These are phyloP conservation scores for Lagenorhynchus albirostris DNA, from an alignment of 2,113 vertebrate species.

Conservation along the genomic window DNA sequence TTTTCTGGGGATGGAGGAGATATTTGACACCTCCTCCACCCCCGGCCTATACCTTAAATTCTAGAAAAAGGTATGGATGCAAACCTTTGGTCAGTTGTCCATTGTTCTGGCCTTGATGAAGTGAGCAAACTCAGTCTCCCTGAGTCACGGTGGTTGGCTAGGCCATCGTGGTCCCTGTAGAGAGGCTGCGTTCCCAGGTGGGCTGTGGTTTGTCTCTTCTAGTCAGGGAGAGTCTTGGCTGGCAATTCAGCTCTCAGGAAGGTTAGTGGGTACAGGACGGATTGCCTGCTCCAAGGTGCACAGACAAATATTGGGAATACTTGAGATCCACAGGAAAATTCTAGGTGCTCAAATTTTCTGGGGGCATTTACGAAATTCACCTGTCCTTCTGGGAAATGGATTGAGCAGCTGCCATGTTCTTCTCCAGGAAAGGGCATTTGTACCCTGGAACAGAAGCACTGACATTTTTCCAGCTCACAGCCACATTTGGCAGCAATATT, in stretches of 20 bases:
- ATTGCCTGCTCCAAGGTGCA: rapidly evolving
- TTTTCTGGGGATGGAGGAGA: no score
- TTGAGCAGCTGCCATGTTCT: slow-evolving; percentile 5
- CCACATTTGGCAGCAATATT: slow-evolving; percentile 67
- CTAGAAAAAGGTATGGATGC: background rate
- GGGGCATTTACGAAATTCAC: background rate
- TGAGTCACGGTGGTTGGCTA: no score
- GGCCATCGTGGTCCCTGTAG: background rate
- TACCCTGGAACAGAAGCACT: background rate
- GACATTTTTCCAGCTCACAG: slow-evolving; percentile 48
- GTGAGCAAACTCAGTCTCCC: background rate
- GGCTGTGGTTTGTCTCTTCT: background rate
- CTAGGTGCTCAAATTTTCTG: background rate
- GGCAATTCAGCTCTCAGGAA: background rate
- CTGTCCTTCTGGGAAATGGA: background rate
- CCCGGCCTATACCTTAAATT: background rate
- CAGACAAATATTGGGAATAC: background rate
- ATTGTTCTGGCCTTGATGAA: background rate
- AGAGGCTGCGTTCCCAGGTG: background rate
- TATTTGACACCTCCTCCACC: background rate
- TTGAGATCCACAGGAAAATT: rapidly evolving
- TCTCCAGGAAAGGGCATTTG: slow-evolving; percentile 18
- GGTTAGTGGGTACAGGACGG: no score
- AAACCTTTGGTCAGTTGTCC: background rate
- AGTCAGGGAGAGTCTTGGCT: background rate